These are phyloP conservation scores for Bradypodion ventrale DNA, from an alignment of 2,797 vertebrate species.

Conservation along the genomic window DNA sequence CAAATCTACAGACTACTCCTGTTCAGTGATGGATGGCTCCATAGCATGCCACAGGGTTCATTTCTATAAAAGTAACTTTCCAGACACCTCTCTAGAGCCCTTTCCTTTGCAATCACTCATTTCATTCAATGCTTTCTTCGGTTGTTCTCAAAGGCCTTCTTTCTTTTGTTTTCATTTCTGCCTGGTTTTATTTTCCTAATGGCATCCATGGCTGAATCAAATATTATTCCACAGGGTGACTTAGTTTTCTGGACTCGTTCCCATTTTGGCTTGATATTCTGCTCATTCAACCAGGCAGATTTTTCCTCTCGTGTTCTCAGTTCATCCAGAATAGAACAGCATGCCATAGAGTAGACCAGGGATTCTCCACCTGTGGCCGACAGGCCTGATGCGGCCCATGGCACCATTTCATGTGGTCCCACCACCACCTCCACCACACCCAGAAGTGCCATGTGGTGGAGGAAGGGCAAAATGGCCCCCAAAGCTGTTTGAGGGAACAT, in stretches of 20 bases:
- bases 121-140: background rate
- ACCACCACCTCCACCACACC: too few relatives aligned
- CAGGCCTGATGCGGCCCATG: too few relatives aligned
- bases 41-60: too few relatives aligned
- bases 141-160: background rate
- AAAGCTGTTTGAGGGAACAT: too few relatives aligned
- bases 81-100: too few relatives aligned
- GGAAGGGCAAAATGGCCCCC: too few relatives aligned
- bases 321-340: background rate
- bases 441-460: too few relatives aligned
- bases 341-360: too few relatives aligned
- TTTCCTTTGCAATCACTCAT: background rate
- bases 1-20: background rate
- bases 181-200: background rate
- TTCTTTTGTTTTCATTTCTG: background rate
- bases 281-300: background rate
- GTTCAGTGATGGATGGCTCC: background rate
- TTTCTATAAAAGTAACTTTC: background rate
- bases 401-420: too few relatives aligned
- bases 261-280: background rate
- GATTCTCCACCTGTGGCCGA: too few relatives aligned
- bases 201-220: background rate
- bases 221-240: background rate
- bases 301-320: background rate
- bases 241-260: background rate